These are phyloP conservation scores for Dascyllus trimaculatus DNA, from an alignment of 2,113 vertebrate species.

Conservation along the genomic window DNA sequence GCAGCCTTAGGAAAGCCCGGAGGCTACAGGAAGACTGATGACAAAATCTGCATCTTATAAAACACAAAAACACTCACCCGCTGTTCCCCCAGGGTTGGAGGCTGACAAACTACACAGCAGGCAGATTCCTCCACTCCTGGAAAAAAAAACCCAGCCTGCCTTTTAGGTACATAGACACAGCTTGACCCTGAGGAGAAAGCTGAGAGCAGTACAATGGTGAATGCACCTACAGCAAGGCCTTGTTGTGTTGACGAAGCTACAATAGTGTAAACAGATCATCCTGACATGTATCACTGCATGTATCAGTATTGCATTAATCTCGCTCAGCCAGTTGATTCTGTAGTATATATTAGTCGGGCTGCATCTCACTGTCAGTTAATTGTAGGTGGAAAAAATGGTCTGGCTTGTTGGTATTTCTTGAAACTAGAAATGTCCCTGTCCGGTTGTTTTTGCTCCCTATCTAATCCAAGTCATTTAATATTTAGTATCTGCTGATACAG, in stretches of 20 bases:
- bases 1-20: conserved; percentile 60
- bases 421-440: no score
- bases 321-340: no score
- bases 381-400: no score
- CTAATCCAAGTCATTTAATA: no score
- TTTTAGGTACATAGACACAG: conserved; percentile 17
- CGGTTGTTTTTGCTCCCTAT: no score
- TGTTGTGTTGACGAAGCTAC: neutral
- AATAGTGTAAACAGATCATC: conserved; percentile 18
- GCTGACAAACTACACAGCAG: conserved; percentile 49
- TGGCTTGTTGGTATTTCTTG: no score
- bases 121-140: conserved; percentile 24
- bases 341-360: no score
- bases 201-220: neutral
- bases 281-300: neutral
- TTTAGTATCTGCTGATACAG: no score
- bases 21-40: conserved; percentile 59
- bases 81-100: conserved; percentile 39
- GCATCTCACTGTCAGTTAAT: no score
- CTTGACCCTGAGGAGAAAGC: conserved; percentile 16
- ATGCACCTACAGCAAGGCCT: neutral
- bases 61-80: conserved; percentile 49
- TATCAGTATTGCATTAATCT: neutral
- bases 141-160: conserved; percentile 11
- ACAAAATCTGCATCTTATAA: conserved; percentile 72